Evolutionary conservation across 2,888 invertebrate species (phyloP).

Genomic region (Spisula subtruncata): DNA sequence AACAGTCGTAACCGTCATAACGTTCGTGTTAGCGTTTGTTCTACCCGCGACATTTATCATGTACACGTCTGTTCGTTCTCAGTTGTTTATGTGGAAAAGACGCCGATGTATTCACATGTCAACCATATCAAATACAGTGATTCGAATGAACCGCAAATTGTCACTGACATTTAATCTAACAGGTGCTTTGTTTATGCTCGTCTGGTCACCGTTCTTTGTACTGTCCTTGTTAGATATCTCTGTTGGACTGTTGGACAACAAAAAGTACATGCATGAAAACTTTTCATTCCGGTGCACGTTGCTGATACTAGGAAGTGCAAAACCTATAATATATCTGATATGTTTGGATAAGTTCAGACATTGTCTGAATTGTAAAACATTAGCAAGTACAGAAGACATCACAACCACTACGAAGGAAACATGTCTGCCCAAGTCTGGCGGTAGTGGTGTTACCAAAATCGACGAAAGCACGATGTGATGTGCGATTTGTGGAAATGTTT

Average conservation of each 20-base stretch:
- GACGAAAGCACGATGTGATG: too few species aligned
- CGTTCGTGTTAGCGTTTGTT: conserved; percentile 59
- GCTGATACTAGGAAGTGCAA: conserved; percentile 62
- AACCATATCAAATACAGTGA: conserved; percentile 1
- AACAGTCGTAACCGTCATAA: conserved; percentile 8
- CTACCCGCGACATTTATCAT: conserved; percentile 50
- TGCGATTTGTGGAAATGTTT: too few species aligned
- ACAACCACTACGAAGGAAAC: too few species aligned
- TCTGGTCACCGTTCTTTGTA: conserved; percentile 69
- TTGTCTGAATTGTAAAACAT: background rate
- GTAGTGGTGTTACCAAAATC: too few species aligned
- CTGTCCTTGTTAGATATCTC: conserved; percentile 57
- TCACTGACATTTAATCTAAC: conserved; percentile 61
- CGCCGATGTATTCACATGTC: conserved; percentile 38
- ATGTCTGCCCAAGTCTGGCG: too few species aligned
- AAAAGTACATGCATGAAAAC: conserved; percentile 7
- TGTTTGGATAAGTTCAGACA: conserved; percentile 59
- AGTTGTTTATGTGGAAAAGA: conserved; percentile 51
- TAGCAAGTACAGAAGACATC: too few species aligned
- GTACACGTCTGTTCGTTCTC: conserved; percentile 31
- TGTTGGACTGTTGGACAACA: background rate
- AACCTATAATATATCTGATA: conserved; percentile 60
- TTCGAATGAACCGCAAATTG: conserved; percentile 52
- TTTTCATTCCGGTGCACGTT: conserved; percentile 66
- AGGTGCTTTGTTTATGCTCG: conserved; percentile 47